Conservation (phyloP, 2,888 invertebrate genomes). For the Protonemura montana region DNA sequence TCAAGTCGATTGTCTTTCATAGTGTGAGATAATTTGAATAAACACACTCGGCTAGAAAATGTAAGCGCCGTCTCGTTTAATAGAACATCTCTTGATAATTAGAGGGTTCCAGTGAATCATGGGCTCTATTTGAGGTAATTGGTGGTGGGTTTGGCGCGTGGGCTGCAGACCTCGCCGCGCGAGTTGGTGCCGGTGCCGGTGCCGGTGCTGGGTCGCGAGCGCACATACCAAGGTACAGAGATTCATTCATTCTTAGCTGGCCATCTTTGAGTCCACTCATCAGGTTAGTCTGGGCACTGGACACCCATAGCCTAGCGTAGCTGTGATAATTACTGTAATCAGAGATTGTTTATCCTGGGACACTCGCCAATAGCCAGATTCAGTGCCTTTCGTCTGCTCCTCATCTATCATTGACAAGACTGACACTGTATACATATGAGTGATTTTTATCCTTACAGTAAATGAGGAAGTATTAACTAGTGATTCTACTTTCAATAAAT, state of each 20-base stretch:
- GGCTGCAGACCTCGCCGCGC: not conserved
- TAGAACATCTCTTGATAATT: not conserved
- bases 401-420: no score
- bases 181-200: not conserved
- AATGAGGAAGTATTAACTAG: not conserved
- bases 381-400: no score
- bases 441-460: not conserved
- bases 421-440: not conserved
- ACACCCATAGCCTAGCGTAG: not conserved
- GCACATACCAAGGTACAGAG: no score
- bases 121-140: slow-evolving; percentile 7
- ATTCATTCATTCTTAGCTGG: not conserved
- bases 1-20: slow-evolving; percentile 1
- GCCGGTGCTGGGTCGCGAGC: not conserved
- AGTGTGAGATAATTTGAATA: not conserved
- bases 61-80: not conserved
- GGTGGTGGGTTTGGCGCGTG: not conserved
- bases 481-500: not conserved
- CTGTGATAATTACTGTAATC: not conserved
- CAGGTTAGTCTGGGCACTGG: not conserved
- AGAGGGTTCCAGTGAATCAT: slow-evolving; percentile 12
- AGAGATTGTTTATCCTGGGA: not conserved
- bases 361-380: no score
- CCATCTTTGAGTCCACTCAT: no score
- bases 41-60: not conserved